These are phyloP conservation scores for Nephila pilipes DNA, from an alignment of 1,140 invertebrate species.

Conservation along the genomic window DNA sequence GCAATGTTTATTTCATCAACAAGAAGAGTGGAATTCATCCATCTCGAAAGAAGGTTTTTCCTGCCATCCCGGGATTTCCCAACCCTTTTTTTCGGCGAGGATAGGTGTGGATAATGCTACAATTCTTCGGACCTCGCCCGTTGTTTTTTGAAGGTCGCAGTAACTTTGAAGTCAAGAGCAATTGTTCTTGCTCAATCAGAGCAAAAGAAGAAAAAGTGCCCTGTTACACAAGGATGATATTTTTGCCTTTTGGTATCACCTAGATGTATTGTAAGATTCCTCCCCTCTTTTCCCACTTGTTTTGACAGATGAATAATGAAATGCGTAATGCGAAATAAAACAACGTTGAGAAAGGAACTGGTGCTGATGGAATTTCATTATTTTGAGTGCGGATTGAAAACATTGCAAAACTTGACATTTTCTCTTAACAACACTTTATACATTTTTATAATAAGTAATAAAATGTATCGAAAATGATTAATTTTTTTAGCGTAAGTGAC, in stretches of 20 bases:
- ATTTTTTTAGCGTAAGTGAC: no score
- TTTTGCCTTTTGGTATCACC: not conserved
- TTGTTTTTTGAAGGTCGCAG: not conserved
- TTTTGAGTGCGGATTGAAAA: not conserved
- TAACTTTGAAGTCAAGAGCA: not conserved
- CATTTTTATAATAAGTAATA: no score
- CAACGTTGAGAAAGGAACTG: not conserved
- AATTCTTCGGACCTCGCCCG: not conserved
- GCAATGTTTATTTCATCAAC: not conserved
- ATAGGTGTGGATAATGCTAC: constrained; percentile 1
- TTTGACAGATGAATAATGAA: not conserved
- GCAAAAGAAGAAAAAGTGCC: not conserved
- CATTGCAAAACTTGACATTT: no score
- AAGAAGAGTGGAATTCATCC: not conserved
- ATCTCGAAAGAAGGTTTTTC: not conserved
- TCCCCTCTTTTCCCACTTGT: not conserved
- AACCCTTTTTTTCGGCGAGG: not conserved
- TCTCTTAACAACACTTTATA: no score
- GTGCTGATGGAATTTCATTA: not conserved
- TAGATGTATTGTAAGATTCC: not conserved
- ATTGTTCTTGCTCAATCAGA: not conserved
- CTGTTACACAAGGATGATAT: not conserved
- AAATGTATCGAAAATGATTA: no score
- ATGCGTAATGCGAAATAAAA: not conserved
- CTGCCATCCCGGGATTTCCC: not conserved